Percentiles rank a stretch among this genome's conserved stretches.
Conservation (phyloP, 2,113 vertebrate genomes). For the Edolisoma coerulescens region DNA sequence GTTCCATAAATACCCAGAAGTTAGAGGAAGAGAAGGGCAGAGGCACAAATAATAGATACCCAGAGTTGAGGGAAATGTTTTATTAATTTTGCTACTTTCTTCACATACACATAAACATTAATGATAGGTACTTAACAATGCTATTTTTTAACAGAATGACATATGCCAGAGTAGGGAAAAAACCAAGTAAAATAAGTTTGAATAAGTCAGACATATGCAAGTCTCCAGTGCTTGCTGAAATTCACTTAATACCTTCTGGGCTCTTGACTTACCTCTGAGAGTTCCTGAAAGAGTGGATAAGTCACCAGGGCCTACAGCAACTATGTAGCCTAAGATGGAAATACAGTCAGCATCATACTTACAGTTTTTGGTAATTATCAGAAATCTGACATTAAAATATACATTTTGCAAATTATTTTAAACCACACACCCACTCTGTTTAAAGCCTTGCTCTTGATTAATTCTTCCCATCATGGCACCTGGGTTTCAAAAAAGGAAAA, state of each 20-base stretch:
- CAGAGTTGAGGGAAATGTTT: not conserved
- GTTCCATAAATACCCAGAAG: not conserved
- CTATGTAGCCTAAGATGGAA: not conserved
- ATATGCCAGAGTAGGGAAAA: not conserved
- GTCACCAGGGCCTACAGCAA: not conserved
- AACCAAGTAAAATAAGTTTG: not conserved
- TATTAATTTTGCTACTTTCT: not conserved
- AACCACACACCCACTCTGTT: accelerated
- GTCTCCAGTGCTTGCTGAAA: not conserved
- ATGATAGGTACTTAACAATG: not conserved
- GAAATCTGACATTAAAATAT: not conserved
- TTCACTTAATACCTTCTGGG: not conserved
- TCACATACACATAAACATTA: not conserved
- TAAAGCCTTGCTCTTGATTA: not conserved
- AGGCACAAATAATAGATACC: not conserved
- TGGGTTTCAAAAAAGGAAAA: not conserved
- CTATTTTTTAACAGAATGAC: not conserved
- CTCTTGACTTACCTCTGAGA: not conserved
- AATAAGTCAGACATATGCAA: accelerated
- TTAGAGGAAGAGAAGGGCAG: not conserved
- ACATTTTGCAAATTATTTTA: not conserved
- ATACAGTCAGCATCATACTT: not conserved
- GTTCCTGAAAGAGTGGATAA: not conserved
- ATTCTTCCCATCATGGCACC: not conserved
- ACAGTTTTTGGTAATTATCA: not conserved